A percentile compares a stretch with the other conserved stretches of the same genome.
These are phyloP conservation scores for Eumacrocentrus americanus DNA, from an alignment of 2,888 invertebrate species.

Conservation along the genomic window DNA sequence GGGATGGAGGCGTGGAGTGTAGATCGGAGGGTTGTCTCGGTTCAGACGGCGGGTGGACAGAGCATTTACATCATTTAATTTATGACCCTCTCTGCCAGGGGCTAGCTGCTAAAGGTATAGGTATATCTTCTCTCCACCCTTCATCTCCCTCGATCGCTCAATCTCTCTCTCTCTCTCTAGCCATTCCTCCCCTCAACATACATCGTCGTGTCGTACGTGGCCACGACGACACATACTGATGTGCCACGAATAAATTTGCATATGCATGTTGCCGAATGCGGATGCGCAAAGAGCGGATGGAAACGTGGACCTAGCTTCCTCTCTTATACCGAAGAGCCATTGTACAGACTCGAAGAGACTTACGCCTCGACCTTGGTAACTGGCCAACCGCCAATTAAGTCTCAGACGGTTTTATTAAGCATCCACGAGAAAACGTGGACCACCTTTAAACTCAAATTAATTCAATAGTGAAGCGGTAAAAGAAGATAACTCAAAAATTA, in stretches of 20 bases:
- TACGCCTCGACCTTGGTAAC: constrained; percentile 41
- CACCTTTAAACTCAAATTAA: not conserved
- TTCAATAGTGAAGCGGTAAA: no score
- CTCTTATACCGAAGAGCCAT: constrained; percentile 20
- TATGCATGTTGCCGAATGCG: constrained; percentile 57
- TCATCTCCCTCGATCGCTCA: constrained; percentile 12
- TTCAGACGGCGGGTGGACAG: constrained; percentile 57
- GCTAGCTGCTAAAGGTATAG: constrained; percentile 34
- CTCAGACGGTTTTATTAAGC: constrained; percentile 27
- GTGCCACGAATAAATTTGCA: constrained; percentile 60
- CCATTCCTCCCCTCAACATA: not conserved
- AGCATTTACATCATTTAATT: constrained; percentile 62
- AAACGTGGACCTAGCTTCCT: constrained; percentile 7
- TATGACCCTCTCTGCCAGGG: constrained; percentile 53
- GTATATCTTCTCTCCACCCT: constrained; percentile 17
- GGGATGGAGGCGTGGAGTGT: constrained; percentile 21
- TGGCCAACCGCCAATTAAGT: constrained; percentile 41
- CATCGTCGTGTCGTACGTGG: constrained; percentile 22
- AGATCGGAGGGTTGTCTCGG: constrained; percentile 43
- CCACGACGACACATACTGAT: constrained; percentile 48
- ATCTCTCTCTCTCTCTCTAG: constrained; percentile 6
- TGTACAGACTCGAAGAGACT: constrained; percentile 13
- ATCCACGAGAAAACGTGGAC: not conserved
- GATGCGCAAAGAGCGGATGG: constrained; percentile 37
- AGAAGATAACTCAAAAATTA: no score